A percentile compares a stretch with the other conserved stretches of the same genome.
These are phyloP conservation scores for Hoplias malabaricus DNA, from an alignment of 2,113 vertebrate species.

Conservation along the genomic window DNA sequence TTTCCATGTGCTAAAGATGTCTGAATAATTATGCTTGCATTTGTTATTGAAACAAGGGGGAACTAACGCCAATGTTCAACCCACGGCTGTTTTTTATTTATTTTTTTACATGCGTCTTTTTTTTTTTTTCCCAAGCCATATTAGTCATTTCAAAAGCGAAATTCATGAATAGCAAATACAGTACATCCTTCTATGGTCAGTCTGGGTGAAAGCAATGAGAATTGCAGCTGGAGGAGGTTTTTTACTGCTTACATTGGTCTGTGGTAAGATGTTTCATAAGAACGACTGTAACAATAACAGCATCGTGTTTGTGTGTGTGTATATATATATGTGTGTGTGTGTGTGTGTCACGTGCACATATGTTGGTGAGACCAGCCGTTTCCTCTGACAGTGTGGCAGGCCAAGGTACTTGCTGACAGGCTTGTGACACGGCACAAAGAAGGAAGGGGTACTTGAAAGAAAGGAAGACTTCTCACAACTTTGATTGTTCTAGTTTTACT, in stretches of 20 bases:
- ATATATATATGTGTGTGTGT: slow-evolving; percentile 11
- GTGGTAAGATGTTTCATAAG: slow-evolving; percentile 42
- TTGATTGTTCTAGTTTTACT: slow-evolving; percentile 48
- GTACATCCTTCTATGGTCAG: slow-evolving; percentile 8
- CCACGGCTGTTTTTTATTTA: background rate
- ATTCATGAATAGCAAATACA: slow-evolving; percentile 43
- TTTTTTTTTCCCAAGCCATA: background rate
- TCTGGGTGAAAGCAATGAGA: slow-evolving; percentile 7
- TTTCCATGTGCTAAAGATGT: slow-evolving; percentile 66
- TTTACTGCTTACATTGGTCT: slow-evolving; percentile 25
- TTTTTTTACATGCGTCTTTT: too few species aligned
- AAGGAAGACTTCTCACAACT: slow-evolving; percentile 60
- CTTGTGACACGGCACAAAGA: slow-evolving; percentile 57
- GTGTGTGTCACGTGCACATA: slow-evolving; percentile 30
- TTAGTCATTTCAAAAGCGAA: slow-evolving; percentile 24
- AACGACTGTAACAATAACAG: slow-evolving; percentile 11
- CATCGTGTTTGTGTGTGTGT: slow-evolving; percentile 21
- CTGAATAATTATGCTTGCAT: slow-evolving; percentile 67
- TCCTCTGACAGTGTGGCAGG: slow-evolving; percentile 56
- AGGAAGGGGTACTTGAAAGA: slow-evolving; percentile 67
- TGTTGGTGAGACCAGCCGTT: slow-evolving; percentile 56
- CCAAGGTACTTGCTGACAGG: slow-evolving; percentile 56
- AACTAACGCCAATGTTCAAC: slow-evolving; percentile 16
- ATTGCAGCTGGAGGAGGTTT: slow-evolving; percentile 20
- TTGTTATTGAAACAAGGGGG: slow-evolving; percentile 61